Evolutionary conservation across 2,888 invertebrate species (phyloP), one percentile per base, ranked within the genome.

Genomic region (Entomobrya proxima): DNA sequence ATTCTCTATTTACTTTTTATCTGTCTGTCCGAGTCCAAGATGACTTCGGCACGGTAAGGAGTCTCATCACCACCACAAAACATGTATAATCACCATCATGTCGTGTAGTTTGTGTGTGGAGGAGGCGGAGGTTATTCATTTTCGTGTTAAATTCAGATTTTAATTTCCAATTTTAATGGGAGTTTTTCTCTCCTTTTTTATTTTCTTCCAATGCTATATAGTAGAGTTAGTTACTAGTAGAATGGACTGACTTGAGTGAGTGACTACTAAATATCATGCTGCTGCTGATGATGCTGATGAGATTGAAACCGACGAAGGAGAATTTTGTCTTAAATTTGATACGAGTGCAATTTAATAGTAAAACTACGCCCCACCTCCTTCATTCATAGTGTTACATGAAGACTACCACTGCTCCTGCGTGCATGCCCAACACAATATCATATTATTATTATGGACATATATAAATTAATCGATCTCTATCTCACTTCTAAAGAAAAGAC

Each of bases 381-480:
- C 75, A 82, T 75, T 52, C 75, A 75, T 55, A 15, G n/a, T n/a
- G n/a, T n/a, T n/a, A n/a, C n/a, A n/a, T 7, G 9, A 32, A 4
- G 4, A 37, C n/a, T 69, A 15, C 27, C 15, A 11, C 69, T 69
- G 24, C 30, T 64, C n/a, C 37, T 72, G 44, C 72, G 47, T 72
- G 72, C 47, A 67, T 37, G n/a, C 69, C 13, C 11, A 55, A 69
- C 6, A 72, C 27, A 30, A 72, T 47, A 37, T 47, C n/a, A 24
- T 67, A 18, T 37, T 47, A 67, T 67, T 47, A 82, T 74, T 82
- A 77, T 83, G 83, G 67, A 76, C 83, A 69, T 77, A 61, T 78
- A 77, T 84, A 78, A 84, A 84, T 84, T 84, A 84, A 84, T 84
- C 77, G 84, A 84, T 84, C 77, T 84, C 77, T 84, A 84, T 84